Evolutionary conservation across 1,140 invertebrate species (phyloP), one percentile per base, ranked within the genome.

Genomic region (Platyscapa corneri): DNA sequence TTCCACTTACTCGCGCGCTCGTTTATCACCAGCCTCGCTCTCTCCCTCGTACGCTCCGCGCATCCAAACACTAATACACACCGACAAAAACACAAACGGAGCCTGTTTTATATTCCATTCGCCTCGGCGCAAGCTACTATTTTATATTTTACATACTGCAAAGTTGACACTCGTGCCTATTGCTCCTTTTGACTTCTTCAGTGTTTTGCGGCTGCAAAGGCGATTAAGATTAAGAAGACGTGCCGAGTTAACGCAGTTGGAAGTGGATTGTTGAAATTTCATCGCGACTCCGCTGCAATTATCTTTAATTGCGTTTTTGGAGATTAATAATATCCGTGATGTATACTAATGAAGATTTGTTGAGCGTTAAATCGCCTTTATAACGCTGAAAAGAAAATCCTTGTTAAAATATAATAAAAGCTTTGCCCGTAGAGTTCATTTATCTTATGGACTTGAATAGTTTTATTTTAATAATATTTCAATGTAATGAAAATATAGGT

Each of bases 21-120:
- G 74, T 77, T 77, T 83, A 83, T 77, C 74, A 77, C 74, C 30
- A 3, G 56, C 20, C 32, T 30, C 56, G 37, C 53, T 83, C 81
- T 75, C 53, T 30, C 16, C 37, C 49, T 42, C 39, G 14, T 1
- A 74, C 37, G 10, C 65, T 46, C n/a, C 30, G 5, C 60, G 18
- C 39, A 49, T 65, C 10, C 42, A 16, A 65, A n/a, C 46, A 32
- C 1, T 60, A 60, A 60, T 60, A 27, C 3, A 27, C 27, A 27
- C 10, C 2, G 7, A 60, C 20, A 60, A 60, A 60, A 60, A 60
- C 27, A 60, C 56, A 60, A 27, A 60, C 20, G 10, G 27, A 5
- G 20, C 3, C 34, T 75, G 72, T 82, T 82, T 82, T 82, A 75
- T 82, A 82, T 82, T 82, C 81, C 46, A 75, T 82, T 82, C 81